Evolutionary conservation across 37 sponge, comb jelly and placozoan genomes (phyloP), one percentile per base, ranked within the genome.

Genomic region (Theonella swinhoei): DNA sequence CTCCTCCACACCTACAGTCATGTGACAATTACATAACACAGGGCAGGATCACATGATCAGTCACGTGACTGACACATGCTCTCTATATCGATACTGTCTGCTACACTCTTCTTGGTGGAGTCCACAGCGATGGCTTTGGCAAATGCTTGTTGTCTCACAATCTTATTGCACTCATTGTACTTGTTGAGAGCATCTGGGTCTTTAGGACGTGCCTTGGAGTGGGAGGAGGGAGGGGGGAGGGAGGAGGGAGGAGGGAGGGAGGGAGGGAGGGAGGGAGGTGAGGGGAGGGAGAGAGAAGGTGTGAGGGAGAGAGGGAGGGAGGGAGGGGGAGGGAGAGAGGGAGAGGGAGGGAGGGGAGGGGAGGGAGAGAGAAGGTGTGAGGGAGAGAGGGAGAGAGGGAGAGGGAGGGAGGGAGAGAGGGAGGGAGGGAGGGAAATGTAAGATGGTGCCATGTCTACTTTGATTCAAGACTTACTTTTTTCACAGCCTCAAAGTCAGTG

Each of bases 91-190:
- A 96, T 81, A 9, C 74, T 81, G 0, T 94, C 92, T 5, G 91
- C 64, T 0, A 85, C 80, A 69, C 70, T 70, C 60, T 91, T 93
- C 43, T 76, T 85, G 26, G 77, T 47, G 80, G 47, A 75, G 25
- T 98, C 96, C 60, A 94, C 95, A 33, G 94, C 84, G 64, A 98
- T 98, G 31, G 99, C 99, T 75, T 72, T 91, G 59, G 85, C 95
- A 80, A 98, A 98, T 3, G 95, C 95, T 76, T 85, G 72, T 61
- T 88, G 87, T 25, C 71, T 78, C 66, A 98, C 99, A 31, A 98
- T 94, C 87, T 92, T 98, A 73, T 90, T 81, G 71, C 96, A 96
- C 70, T 94, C 90, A 8, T 74, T 89, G 79, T 78, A 96, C 87
- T 94, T 96, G 67, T 60, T 64, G 11, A 68, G 28, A 2, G 98